Base-by-base conservation (phyloP, 2,888 invertebrate genomes). In the Pachycephus smyrnensis region DNA sequence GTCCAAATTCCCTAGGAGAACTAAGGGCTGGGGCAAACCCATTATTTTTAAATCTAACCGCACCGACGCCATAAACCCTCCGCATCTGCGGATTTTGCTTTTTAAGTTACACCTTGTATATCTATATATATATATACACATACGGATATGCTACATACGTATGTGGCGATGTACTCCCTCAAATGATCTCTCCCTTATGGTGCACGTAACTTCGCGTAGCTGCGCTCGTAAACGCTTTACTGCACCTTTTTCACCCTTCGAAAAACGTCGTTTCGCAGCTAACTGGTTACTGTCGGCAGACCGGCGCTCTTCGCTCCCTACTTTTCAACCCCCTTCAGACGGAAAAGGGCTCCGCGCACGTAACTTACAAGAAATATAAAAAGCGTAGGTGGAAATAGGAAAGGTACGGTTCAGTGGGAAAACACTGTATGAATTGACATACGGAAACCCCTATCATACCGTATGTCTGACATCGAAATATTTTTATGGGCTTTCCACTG, bases 141-240 rank as follows among this genome's bases (percentile, higher is more conserved):
- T 23, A 40, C 55, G 23, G 55, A 55, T 55, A 55, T 55, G 23
- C 55, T 55, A 55, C 55, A 55, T 55, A 55, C 55, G 55, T 55
- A 55, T 23, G 55, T 15, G 55, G 9, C 55, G 23, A 55, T 23
- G 55, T 55, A 55, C 15, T 55, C 55, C 55, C 2, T 55, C 23
- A 9, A 55, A 55, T 55, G 55, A 55, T 55, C 55, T 9, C 15
- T 55, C 55, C 55, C 55, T 55, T 55, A 55, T 55, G 55, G 55
- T 55, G 55, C 55, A 55, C 55, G 23, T 55, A 55, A 55, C 55
- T 55, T 55, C 23, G 55, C 23, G 15, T 55, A 55, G 55, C 23
- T 55, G 55, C 40, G 80, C 76, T 82, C 84, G 81, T 85, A 84
- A 85, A 86, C 83, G 80, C 82, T 85, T 84, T 82, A 82, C 33